Conservation (phyloP, 2,113 vertebrate genomes). For the Butorides virescens region DNA sequence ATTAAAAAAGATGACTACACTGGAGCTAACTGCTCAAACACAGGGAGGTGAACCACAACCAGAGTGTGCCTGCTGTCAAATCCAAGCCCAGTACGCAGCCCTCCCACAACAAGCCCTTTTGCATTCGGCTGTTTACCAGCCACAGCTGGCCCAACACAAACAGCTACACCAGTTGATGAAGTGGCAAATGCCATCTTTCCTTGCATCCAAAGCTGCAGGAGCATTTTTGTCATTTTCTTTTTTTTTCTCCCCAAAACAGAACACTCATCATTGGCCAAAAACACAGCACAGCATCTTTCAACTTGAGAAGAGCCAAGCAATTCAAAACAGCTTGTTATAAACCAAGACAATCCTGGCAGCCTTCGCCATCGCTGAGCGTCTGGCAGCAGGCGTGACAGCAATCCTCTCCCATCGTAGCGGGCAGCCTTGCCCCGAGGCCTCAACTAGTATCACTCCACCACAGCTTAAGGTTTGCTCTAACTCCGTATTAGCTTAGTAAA, state of each 20-base stretch:
- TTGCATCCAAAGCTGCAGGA: background rate
- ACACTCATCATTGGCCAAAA: background rate
- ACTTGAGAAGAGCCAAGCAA: background rate
- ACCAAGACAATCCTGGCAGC: background rate
- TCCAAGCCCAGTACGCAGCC: background rate
- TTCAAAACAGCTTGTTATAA: background rate
- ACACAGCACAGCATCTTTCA: background rate
- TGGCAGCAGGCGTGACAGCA: background rate
- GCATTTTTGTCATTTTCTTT: background rate
- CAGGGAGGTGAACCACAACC: background rate
- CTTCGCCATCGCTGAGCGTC: background rate
- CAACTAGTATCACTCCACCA: accelerated
- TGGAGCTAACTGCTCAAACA: background rate
- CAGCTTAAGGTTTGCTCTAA: background rate
- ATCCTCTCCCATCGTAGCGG: accelerated
- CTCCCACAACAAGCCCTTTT: background rate
- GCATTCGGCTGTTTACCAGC: background rate
- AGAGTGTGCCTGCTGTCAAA: accelerated
- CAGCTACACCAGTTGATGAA: background rate
- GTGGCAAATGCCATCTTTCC: background rate
- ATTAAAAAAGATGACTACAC: background rate
- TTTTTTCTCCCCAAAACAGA: background rate
- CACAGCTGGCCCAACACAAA: accelerated
- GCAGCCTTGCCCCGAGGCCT: background rate
- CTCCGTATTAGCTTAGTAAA: background rate